Evolutionary conservation across 2,113 vertebrate species (phyloP).

Genomic region (Rhinogobius similis): DNA sequence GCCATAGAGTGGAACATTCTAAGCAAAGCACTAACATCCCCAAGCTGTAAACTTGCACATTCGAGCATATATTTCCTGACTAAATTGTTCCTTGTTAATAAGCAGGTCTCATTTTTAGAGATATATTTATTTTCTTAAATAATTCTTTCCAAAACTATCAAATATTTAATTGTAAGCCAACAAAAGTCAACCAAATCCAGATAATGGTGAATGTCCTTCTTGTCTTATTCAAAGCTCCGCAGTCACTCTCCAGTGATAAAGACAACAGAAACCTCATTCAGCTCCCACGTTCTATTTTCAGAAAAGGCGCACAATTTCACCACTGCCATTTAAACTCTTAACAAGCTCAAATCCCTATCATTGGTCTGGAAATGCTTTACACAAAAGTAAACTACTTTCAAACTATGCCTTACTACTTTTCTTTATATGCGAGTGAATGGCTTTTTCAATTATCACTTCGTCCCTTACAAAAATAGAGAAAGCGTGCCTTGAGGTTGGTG

Average conservation of each 20-base stretch:
- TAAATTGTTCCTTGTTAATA: no score
- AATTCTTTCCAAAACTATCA: no score
- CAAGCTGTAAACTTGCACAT: no score
- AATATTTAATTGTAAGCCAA: not conserved
- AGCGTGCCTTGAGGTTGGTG: constrained; percentile 6
- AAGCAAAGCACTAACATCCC: no score
- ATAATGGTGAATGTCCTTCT: constrained; percentile 12
- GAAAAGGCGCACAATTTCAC: not conserved
- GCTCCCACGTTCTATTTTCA: not conserved
- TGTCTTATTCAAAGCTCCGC: constrained; percentile 2
- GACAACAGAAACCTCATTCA: not conserved
- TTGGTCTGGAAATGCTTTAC: not conserved
- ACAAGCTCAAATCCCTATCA: not conserved
- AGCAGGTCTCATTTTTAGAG: no score
- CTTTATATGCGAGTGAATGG: not conserved
- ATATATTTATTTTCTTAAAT: no score
- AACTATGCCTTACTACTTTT: not conserved
- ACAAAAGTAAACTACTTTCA: not conserved
- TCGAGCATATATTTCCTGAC: not conserved
- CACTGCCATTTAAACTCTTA: not conserved
- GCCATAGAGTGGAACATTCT: no score
- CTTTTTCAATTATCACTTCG: not conserved
- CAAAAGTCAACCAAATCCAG: not conserved
- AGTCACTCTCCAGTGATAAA: constrained; percentile 10
- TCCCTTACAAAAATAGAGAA: constrained; percentile 3